Conservation (phyloP, 1,140 invertebrate genomes). For the Trypoxylus dichotomus region DNA sequence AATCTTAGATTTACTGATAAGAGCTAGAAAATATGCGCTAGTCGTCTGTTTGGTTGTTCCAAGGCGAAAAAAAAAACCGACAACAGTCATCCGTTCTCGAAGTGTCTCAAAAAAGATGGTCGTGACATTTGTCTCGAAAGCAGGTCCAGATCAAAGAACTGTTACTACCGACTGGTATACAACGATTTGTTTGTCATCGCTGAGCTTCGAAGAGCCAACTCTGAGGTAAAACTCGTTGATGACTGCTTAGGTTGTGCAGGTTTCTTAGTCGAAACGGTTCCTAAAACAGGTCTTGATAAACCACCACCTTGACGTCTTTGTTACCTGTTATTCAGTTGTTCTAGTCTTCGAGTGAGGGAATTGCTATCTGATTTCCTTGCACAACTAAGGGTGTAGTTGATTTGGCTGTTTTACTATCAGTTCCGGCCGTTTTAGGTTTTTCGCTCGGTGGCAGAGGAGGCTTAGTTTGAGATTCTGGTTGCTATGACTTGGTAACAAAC, state of each 20-base stretch:
- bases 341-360: slow-evolving; percentile 55
- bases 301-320: slow-evolving; percentile 53
- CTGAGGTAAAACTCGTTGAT: slow-evolving; percentile 69
- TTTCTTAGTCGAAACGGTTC: slow-evolving; percentile 56
- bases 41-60: too few relatives aligned
- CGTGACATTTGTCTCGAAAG: too few relatives aligned
- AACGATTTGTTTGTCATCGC: too few relatives aligned
- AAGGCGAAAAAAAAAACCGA: too few relatives aligned
- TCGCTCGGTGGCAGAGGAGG: not conserved
- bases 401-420: slow-evolving; percentile 25
- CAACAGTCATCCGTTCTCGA: too few relatives aligned
- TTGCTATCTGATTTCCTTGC: slow-evolving; percentile 59
- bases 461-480: slow-evolving; percentile 33
- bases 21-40: too few relatives aligned
- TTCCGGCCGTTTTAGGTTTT: slow-evolving; percentile 7
- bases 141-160: too few relatives aligned
- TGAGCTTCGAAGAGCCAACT: too few relatives aligned
- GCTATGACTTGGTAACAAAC: slow-evolving; percentile 58
- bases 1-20: too few relatives aligned
- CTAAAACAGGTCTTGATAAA: slow-evolving; percentile 61
- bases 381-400: slow-evolving; percentile 53
- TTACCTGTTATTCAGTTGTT: slow-evolving; percentile 54
- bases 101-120: too few relatives aligned
- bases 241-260: slow-evolving; percentile 47
- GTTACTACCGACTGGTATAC: too few relatives aligned